Evolutionary conservation across 1,140 invertebrate genomes (phyloP), one percentile per base, ranked within the genome.

Genomic region (Caenorhabditis brenneri): DNA sequence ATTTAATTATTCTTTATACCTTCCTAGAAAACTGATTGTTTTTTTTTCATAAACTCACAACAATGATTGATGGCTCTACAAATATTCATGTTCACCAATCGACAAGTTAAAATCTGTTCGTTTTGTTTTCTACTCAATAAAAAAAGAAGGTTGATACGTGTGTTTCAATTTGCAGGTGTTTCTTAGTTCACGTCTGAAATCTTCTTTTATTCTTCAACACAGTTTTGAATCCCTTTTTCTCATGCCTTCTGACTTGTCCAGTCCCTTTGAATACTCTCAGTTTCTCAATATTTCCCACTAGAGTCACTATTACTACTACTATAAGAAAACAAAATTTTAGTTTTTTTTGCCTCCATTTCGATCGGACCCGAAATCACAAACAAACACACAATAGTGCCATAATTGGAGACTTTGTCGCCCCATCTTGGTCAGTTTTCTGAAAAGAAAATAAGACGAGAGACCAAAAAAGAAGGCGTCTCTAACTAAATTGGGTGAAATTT

Each of bases 281-380:
- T n/a, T n/a, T n/a, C n/a, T n/a, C n/a, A n/a, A n/a, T n/a, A n/a
- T n/a, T n/a, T n/a, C n/a, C n/a, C n/a, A n/a, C 12, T 6, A 6
- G 12, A 7, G 2, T 27, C 19, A 55, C 5, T n/a, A 19, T 27
- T n/a, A 27, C 24, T 55, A 55, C 24, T 19, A 55, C 53, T 55
- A 27, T n/a, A 12, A 55, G 10, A 36, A 65, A 3, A 10, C 33
- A 65, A 33, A 22, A 65, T 19, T 27, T 27, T 33, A 36, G 31
- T 65, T 27, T 15, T 65, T 36, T 51, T 51, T n/a, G 5, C 22
- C n/a, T 36, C 29, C 22, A 27, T 55, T 55, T n/a, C 7, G 22
- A 55, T 65, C 58, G 58, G 10, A n/a, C n/a, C 31, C n/a, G 27
- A 65, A 65, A 74, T 74, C 65, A 42, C 65, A 74, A 74, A 74